A percentile compares a stretch with the other conserved stretches of the same genome.
These are phyloP conservation scores for Rallus crepitans DNA, from an alignment of 2,797 vertebrate species.

Conservation along the genomic window DNA sequence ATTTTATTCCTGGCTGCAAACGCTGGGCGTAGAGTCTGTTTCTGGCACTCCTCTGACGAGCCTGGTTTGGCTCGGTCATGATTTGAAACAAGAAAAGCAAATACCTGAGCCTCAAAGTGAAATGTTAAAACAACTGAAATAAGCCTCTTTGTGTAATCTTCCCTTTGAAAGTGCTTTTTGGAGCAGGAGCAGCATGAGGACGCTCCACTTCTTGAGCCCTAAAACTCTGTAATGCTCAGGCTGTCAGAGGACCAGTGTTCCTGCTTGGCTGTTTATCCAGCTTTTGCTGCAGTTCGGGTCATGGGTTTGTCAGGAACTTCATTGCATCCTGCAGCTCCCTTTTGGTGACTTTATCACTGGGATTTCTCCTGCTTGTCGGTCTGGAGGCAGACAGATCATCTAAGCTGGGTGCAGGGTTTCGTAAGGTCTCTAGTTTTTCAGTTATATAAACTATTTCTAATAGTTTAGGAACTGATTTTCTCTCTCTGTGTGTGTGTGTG, in stretches of 20 bases:
- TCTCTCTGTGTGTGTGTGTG: neutral
- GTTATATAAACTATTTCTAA: neutral
- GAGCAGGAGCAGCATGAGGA: neutral
- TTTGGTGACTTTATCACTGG: neutral
- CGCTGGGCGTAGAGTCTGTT: neutral
- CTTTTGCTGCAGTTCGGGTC: neutral
- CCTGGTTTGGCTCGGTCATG: neutral
- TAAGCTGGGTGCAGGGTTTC: neutral
- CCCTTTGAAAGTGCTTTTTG: slow-evolving; percentile 23
- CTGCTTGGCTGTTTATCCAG: neutral
- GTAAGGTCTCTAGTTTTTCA: neutral
- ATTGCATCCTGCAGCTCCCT: neutral
- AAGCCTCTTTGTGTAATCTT: neutral
- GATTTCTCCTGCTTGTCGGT: neutral
- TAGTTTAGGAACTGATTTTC: neutral
- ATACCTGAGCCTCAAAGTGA: neutral
- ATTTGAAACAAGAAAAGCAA: neutral
- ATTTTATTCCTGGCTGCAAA: neutral
- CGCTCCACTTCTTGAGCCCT: neutral
- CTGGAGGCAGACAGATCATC: neutral
- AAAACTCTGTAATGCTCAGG: neutral
- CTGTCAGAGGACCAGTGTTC: neutral
- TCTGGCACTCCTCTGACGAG: neutral
- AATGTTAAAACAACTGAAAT: slow-evolving; percentile 22
- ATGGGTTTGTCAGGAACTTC: neutral